Base-by-base conservation (phyloP, 1,140 invertebrate species). In the Drepana arcuata region DNA sequence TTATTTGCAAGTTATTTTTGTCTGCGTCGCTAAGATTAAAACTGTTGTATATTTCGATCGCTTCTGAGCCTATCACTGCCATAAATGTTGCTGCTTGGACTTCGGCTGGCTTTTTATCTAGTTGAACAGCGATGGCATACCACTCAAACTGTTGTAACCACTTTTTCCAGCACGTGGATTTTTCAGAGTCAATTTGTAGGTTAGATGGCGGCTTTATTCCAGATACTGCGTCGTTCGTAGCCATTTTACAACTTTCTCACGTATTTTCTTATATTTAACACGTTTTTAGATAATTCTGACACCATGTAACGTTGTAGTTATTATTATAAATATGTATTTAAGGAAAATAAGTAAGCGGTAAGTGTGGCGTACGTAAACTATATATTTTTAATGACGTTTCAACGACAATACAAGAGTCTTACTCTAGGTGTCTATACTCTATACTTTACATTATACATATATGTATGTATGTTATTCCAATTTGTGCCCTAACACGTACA, bases 1-100 rank as follows among this genome's bases (percentile, higher is more conserved):
- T 21, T 21, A 4, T 21, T 21, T 9, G 18, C 4, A 21, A 21
- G 18, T 21, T 21, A n/a, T n/a, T n/a, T 18, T 25, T 30, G 2
- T 37, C 16, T n/a, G 7, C 16, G 10, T 31, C 18, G 14, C 15
- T 43, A 12, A 44, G 16, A 15, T 38, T 34, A 16, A 44, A 44
- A 29, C 30, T 44, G 11, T 48, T 48, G 31, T 38, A 48, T 11
- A 42, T 43, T 39, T 39, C 35, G 9, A 38, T 38, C 7, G 46
- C 43, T 4, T 40, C 43, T 28, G 26, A 32, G 4, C 18, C 18
- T 32, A 39, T 35, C 14, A 40, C 36, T 2, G 32, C 37, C 42
- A 45, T 45, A 34, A 45, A 40, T 38, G 35, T 38, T 34, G 35
- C 35, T 16, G 35, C 30, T 7, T 45, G 35, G 24, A 45, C 42